Percentiles rank a stretch among this genome's conserved stretches.
These are phyloP conservation scores for Drosophila arizonae DNA, from an alignment of 1,140 invertebrate species.

Conservation along the genomic window DNA sequence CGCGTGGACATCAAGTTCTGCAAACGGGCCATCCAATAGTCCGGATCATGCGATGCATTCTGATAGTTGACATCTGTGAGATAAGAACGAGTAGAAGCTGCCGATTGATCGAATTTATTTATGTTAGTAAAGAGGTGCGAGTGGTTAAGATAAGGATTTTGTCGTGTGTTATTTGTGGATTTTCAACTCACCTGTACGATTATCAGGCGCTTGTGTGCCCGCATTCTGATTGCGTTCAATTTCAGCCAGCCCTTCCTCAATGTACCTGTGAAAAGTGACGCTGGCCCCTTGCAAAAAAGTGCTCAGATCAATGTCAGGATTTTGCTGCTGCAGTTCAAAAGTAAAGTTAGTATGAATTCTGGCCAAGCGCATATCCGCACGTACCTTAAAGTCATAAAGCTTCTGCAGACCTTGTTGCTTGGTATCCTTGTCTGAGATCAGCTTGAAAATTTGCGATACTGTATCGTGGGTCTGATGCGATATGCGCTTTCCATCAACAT, in stretches of 20 bases:
- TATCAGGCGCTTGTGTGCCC: slow-evolving; percentile 50
- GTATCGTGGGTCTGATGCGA: slow-evolving; percentile 88
- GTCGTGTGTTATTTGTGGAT: slow-evolving; percentile 1
- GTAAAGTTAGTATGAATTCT: background rate
- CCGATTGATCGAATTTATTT: slow-evolving; percentile 37
- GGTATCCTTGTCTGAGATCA: slow-evolving; percentile 95
- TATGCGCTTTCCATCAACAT: slow-evolving; percentile 83
- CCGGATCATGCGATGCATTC: slow-evolving; percentile 62
- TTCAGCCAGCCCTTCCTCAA: slow-evolving; percentile 92
- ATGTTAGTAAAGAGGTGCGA: slow-evolving; percentile 34
- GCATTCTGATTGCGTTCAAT: slow-evolving; percentile 85
- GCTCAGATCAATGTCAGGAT: slow-evolving; percentile 96
- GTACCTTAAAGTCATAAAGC: slow-evolving; percentile 91
- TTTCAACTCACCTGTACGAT: slow-evolving; percentile 56
- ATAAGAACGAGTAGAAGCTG: slow-evolving; percentile 73
- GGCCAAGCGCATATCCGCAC: background rate
- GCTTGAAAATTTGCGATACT: slow-evolving; percentile 94
- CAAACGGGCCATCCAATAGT: slow-evolving; percentile 80
- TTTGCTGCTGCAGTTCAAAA: slow-evolving; percentile 85
- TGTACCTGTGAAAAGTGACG: slow-evolving; percentile 96
- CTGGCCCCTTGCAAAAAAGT: slow-evolving; percentile 94
- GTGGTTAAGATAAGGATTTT: slow-evolving; percentile 39
- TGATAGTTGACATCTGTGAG: slow-evolving; percentile 78
- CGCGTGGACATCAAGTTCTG: slow-evolving; percentile 61
- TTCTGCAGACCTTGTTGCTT: slow-evolving; percentile 93